Percentiles rank a stretch among this genome's conserved stretches.
phyloP scores from a whole-genome alignment of 2,113 vertebrate genomes.

The Abramis brama region DNA sequence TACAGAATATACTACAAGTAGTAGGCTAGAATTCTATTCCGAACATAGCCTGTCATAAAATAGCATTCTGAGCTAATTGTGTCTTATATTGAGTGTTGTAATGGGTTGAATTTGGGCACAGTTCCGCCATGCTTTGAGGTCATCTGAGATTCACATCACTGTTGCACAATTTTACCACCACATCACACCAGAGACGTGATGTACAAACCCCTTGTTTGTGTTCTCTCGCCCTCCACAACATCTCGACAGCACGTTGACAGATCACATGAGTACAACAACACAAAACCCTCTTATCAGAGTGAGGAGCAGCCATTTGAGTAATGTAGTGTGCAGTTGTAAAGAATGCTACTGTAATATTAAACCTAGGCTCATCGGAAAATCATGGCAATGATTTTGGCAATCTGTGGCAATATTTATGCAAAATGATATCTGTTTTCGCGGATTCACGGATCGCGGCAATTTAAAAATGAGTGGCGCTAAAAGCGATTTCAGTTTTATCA shows the following conservation, averaged over 20 bases:
- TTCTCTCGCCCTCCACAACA: neutral
- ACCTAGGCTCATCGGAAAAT: neutral
- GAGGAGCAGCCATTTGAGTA: neutral
- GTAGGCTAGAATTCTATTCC: neutral
- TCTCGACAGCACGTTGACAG: neutral
- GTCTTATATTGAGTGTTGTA: neutral
- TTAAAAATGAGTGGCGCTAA: neutral
- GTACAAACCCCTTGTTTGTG: neutral
- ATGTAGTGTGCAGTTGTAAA: neutral
- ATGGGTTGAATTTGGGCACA: neutral
- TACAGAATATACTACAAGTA: neutral
- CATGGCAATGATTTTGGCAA: no score
- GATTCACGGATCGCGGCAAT: neutral
- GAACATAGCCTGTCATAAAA: neutral
- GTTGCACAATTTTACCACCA: constrained; percentile 25
- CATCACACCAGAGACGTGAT: neutral
- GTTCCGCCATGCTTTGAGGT: neutral
- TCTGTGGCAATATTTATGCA: neutral
- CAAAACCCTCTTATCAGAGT: neutral
- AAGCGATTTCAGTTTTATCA: neutral
- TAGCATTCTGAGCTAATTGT: neutral
- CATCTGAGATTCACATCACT: constrained; percentile 25
- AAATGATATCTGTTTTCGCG: neutral
- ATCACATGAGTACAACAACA: constrained; percentile 35
- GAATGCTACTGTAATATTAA: neutral